Evolutionary conservation across 2,113 vertebrate genomes (phyloP).

Genomic region (Ameiurus melas): DNA sequence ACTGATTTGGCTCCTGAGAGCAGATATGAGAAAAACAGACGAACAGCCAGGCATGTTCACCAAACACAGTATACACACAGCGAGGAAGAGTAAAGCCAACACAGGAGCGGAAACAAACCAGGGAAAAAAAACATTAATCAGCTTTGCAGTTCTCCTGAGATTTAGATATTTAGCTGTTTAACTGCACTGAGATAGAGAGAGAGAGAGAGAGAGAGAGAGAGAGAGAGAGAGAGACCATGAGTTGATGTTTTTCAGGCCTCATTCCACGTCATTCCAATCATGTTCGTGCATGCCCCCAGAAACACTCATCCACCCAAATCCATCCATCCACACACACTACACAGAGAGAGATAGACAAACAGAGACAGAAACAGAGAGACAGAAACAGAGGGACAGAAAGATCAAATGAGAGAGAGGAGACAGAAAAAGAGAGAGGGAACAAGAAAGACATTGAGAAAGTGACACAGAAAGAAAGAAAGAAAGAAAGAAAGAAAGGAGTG

Average conservation of each 20-base stretch:
- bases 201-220: background rate
- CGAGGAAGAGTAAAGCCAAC: background rate
- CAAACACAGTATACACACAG: background rate
- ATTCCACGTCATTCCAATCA: conserved; percentile 31
- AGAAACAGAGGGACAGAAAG: background rate
- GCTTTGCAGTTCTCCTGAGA: background rate
- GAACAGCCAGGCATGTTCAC: background rate
- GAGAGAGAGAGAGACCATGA: conserved; percentile 5
- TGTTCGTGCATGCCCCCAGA: conserved; percentile 50
- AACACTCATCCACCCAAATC: conserved; percentile 9
- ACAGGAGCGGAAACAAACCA: background rate
- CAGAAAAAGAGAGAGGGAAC: background rate
- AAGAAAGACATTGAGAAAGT: background rate
- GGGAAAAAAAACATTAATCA: background rate
- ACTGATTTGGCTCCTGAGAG: background rate
- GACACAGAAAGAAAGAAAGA: background rate
- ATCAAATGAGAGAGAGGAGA: background rate
- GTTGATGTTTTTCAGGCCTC: conserved; percentile 36
- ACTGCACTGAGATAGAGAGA: background rate
- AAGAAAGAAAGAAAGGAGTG: background rate
- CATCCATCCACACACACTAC: background rate
- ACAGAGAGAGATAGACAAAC: background rate
- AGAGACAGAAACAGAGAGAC: background rate
- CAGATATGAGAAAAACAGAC: background rate
- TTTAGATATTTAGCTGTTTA: background rate